Evolutionary conservation across 2,888 invertebrate genomes (phyloP).

Genomic region (Drosophila austrosaltans): DNA sequence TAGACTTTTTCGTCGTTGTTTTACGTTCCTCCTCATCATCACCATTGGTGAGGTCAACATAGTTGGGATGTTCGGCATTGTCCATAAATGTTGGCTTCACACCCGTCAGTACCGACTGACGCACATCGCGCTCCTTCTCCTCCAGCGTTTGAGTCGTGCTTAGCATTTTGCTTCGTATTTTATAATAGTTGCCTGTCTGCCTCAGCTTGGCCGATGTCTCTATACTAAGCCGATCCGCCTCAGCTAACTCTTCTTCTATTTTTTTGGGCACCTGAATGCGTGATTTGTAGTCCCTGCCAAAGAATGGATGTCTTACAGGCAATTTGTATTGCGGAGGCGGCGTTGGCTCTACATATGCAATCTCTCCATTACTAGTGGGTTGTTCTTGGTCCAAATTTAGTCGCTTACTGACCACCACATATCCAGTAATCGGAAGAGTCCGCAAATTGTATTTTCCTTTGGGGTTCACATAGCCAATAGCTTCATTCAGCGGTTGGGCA

Average conservation of each 20-base stretch:
- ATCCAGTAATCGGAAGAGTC: constrained; percentile 40
- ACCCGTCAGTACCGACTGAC: constrained; percentile 67
- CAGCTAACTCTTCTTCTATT: constrained; percentile 4
- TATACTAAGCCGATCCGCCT: constrained; percentile 32
- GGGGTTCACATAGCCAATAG: constrained; percentile 52
- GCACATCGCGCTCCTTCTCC: constrained; percentile 56
- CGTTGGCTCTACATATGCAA: background rate
- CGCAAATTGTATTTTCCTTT: constrained; percentile 48
- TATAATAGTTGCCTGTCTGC: constrained; percentile 50
- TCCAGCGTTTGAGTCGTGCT: constrained; percentile 48
- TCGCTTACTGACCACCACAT: constrained; percentile 54
- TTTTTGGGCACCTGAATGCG: constrained; percentile 28
- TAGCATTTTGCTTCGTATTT: constrained; percentile 47
- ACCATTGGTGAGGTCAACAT: constrained; percentile 7
- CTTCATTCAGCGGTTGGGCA: background rate
- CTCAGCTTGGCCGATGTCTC: constrained; percentile 7
- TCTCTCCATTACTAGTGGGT: background rate
- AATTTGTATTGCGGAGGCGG: background rate
- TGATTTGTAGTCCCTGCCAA: constrained; percentile 30
- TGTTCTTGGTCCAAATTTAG: constrained; percentile 20
- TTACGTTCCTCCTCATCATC: background rate
- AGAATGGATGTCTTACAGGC: constrained; percentile 38
- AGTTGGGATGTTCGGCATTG: background rate
- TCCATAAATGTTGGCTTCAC: constrained; percentile 51
- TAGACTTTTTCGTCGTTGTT: constrained; percentile 1